Evolutionary conservation across 2,113 vertebrate species (phyloP).

Genomic region (Lipotes vexillifer): DNA sequence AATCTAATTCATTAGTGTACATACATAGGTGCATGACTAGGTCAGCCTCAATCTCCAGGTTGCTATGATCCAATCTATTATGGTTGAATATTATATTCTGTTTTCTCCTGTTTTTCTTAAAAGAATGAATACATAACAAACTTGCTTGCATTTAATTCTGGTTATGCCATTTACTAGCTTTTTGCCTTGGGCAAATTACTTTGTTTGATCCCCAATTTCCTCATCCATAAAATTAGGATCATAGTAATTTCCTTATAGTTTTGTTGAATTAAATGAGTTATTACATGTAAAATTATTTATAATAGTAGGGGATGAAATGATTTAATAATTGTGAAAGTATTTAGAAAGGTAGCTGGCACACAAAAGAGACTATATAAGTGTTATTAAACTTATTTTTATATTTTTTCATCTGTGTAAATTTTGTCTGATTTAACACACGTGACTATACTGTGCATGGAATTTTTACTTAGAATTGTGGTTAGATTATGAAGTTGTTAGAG

Average conservation of each 20-base stretch:
- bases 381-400: not conserved
- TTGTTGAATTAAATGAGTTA: not conserved
- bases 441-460: not conserved
- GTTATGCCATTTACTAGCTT: not conserved
- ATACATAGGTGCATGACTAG: not conserved
- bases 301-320: not conserved
- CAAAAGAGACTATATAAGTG: not conserved
- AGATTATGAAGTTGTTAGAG: not conserved
- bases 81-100: not conserved
- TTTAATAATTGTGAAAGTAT: not conserved
- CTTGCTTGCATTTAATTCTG: not conserved
- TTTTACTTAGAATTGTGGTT: not conserved
- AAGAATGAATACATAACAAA: not conserved
- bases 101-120: not conserved
- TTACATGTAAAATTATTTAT: not conserved
- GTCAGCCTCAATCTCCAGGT: not conserved
- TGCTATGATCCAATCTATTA: not conserved
- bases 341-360: not conserved
- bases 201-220: not conserved
- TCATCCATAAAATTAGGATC: not conserved
- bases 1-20: not conserved
- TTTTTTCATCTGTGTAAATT: not conserved
- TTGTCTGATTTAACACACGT: not conserved
- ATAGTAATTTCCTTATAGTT: not conserved
- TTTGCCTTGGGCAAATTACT: not conserved